Evolutionary conservation across 1,140 invertebrate genomes (phyloP).

Genomic region (Monomorium pharaonis): DNA sequence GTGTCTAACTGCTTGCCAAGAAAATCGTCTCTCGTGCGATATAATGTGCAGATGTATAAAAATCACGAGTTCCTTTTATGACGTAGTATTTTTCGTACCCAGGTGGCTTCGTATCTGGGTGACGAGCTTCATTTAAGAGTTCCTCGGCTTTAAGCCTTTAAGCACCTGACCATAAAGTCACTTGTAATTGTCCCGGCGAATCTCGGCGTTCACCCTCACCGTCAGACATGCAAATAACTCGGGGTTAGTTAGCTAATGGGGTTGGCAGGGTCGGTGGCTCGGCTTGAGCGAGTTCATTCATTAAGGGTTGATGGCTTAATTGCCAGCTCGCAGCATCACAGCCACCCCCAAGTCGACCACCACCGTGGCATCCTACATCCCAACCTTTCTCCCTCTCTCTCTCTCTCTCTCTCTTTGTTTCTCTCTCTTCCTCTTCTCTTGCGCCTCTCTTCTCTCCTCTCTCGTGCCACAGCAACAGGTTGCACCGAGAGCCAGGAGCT

Average conservation of each 20-base stretch:
- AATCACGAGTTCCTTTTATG: background rate
- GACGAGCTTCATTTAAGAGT: slow-evolving; percentile 74
- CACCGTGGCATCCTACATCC: slow-evolving; percentile 47
- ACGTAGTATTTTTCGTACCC: too few relatives aligned
- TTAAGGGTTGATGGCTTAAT: slow-evolving; percentile 85
- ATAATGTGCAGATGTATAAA: background rate
- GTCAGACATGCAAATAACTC: slow-evolving; percentile 85
- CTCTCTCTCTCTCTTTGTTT: slow-evolving; percentile 33
- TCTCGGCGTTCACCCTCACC: slow-evolving; percentile 80
- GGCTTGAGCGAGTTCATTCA: slow-evolving; percentile 82
- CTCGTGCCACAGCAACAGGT: slow-evolving; percentile 78
- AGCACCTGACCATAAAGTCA: slow-evolving; percentile 83
- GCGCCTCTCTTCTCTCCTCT: slow-evolving; percentile 32
- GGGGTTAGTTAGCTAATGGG: slow-evolving; percentile 85
- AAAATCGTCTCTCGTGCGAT: background rate
- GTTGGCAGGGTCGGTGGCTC: slow-evolving; percentile 76
- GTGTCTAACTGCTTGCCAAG: background rate
- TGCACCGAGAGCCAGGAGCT: slow-evolving; percentile 63
- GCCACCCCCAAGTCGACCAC: slow-evolving; percentile 65
- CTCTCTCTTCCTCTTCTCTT: background rate
- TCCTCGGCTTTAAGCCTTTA: slow-evolving; percentile 83
- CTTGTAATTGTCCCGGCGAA: slow-evolving; percentile 83
- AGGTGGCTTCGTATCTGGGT: background rate
- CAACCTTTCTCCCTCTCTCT: slow-evolving; percentile 62
- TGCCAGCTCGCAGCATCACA: slow-evolving; percentile 83